Evolutionary conservation across 1,140 invertebrate genomes (phyloP), one percentile per base, ranked within the genome.

Genomic region (Homalodisca vitripennis): DNA sequence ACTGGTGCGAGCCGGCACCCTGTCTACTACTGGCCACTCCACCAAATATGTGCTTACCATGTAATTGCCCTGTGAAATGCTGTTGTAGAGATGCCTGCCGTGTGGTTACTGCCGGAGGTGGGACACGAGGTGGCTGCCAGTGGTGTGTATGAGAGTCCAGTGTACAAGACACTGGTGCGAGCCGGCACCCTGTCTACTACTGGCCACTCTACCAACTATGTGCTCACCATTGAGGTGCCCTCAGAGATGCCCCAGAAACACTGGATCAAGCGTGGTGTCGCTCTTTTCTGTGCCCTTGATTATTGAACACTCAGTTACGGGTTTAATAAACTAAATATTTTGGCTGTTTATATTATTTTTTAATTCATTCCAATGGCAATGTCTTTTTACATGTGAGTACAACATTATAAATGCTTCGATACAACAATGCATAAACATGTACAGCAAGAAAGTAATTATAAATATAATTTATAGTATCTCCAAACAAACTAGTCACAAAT

Each of bases 141-240:
- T 47, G 81, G 80, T 17, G 75, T 83, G 17, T 92, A 91, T 77
- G 81, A 84, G 68, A 91, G 88, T 76, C 92, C 91, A 0, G 84
- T 91, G 12, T 93, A 93, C 81, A 92, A 92, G 80, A 93, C 87
- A 0, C 82, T 83, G 72, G 82, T 81, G 70, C 81, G 91, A 62
- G 85, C 85, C 47, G 84, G 90, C 66, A 84, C 83, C n/a, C 74
- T 93, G 67, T 88, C 89, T 66, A 90, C 91, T n/a, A 87, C 90
- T n/a, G 85, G 90, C 26, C 87, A 92, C 78, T 92, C 90, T 1
- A 92, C 90, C 3, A 93, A 93, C 80, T 93, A 89, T 78, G 88
- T 94, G 17, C 77, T 92, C 68, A 82, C 87, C 14, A 85, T 92
- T 60, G 85, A 88, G 24, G 79, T 94, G 29, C 84, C 86, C 1